Conservation (phyloP, 1,140 invertebrate genomes). For the Hyles euphorbiae region DNA sequence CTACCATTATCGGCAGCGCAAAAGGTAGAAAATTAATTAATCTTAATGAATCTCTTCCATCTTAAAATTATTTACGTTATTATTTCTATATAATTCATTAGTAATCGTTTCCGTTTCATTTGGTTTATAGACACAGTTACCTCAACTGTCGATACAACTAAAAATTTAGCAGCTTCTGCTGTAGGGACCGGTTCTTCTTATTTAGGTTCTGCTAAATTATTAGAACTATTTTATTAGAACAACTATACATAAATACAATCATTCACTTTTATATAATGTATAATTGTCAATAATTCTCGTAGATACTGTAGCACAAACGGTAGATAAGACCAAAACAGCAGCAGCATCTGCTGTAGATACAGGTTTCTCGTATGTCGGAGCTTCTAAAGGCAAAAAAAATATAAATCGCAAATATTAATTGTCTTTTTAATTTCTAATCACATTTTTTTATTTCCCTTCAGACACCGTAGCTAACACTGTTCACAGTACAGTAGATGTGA, state of each 20-base stretch:
- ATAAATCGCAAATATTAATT: not conserved
- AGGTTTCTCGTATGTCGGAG: no score
- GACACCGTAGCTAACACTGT: constrained; percentile 28
- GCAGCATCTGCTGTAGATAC: no score
- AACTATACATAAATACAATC: not conserved
- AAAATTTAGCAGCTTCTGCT: constrained; percentile 41
- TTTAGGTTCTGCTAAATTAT: constrained; percentile 38
- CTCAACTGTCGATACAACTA: constrained; percentile 27
- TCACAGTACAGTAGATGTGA: constrained; percentile 43
- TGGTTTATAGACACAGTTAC: constrained; percentile 4
- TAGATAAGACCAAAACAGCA: constrained; percentile 2
- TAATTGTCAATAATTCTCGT: constrained; percentile 2
- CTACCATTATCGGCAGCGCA: constrained; percentile 19
- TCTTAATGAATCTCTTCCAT: no score
- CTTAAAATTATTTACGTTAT: no score
- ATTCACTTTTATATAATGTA: constrained; percentile 2
- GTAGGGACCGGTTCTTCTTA: constrained; percentile 39
- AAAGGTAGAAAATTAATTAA: constrained; percentile 27
- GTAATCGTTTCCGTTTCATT: not conserved
- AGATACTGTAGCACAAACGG: constrained; percentile 22
- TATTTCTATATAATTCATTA: no score
- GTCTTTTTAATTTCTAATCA: not conserved
- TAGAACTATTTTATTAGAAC: constrained; percentile 23
- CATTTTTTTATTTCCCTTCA: constrained; percentile 9
- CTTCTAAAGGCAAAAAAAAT: no score